phyloP scores from a whole-genome alignment of 2,113 vertebrate species.

The Octodon degus region DNA sequence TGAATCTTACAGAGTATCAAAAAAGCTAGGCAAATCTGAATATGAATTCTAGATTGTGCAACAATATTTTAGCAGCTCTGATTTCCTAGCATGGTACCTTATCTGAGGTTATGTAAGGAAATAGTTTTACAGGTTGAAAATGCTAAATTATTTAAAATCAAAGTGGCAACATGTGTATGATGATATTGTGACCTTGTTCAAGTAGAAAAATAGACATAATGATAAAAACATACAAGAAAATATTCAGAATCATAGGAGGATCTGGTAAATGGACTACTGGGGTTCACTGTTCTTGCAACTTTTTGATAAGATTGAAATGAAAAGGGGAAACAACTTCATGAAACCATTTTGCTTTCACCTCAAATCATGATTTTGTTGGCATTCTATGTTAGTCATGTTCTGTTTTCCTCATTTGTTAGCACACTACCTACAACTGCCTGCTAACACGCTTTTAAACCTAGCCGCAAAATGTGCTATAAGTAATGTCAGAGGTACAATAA shows the following conservation, averaged over 20 bases:
- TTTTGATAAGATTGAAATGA: constrained; percentile 21
- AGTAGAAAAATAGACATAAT: background rate
- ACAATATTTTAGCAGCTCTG: background rate
- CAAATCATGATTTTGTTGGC: background rate
- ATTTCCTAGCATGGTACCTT: background rate
- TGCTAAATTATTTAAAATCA: constrained; percentile 21
- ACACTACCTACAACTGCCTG: background rate
- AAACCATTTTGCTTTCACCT: constrained; percentile 26
- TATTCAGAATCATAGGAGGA: background rate
- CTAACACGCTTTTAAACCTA: constrained; percentile 38
- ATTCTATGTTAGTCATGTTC: constrained; percentile 1
- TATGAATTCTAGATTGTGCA: background rate
- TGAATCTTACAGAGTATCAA: background rate
- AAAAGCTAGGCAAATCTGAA: background rate
- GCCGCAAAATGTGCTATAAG: background rate
- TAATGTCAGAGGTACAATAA: background rate
- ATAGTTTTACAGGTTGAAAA: background rate
- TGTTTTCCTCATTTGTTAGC: constrained; percentile 47
- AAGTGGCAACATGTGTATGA: background rate
- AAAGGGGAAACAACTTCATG: background rate
- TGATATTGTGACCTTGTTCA: background rate
- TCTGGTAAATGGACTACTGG: background rate
- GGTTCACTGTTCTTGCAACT: background rate
- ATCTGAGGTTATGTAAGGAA: background rate
- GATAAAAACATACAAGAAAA: background rate